Evolutionary conservation across 1,140 invertebrate species (phyloP).

Genomic region (Stegodyphus dumicola): DNA sequence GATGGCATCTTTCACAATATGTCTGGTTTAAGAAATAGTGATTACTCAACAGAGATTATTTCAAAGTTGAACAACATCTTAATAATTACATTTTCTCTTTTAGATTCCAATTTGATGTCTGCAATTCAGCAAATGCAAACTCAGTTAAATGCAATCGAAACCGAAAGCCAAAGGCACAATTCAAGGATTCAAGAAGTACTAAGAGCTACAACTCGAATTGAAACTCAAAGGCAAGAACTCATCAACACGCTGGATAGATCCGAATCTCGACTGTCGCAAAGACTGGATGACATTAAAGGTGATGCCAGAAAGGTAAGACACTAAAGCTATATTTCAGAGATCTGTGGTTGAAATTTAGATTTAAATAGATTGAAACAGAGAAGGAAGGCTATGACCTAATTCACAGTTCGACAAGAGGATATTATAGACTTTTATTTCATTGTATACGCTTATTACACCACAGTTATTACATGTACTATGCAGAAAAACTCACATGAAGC

Average conservation of each 20-base stretch:
- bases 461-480: too few species aligned
- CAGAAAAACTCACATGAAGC: too few species aligned
- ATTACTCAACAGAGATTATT: too few species aligned
- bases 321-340: too few species aligned
- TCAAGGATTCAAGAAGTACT: constrained; percentile 19
- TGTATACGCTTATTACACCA: neutral
- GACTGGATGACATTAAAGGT: constrained; percentile 55
- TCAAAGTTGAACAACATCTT: too few species aligned
- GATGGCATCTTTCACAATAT: neutral
- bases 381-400: too few species aligned
- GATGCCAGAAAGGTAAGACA: constrained; percentile 52
- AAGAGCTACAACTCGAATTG: constrained; percentile 64
- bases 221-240: constrained; percentile 66
- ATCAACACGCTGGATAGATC: constrained; percentile 51
- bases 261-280: constrained; percentile 48
- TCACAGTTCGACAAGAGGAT: too few species aligned
- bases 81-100: neutral
- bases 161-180: constrained; percentile 37
- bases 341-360: too few species aligned
- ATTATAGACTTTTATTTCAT: too few species aligned
- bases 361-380: too few species aligned
- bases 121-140: constrained; percentile 33
- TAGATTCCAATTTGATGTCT: constrained; percentile 42
- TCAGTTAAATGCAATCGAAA: constrained; percentile 38
- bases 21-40: neutral